Base-by-base conservation (phyloP, 2,113 vertebrate genomes). In the Amphilophus citrinellus region DNA sequence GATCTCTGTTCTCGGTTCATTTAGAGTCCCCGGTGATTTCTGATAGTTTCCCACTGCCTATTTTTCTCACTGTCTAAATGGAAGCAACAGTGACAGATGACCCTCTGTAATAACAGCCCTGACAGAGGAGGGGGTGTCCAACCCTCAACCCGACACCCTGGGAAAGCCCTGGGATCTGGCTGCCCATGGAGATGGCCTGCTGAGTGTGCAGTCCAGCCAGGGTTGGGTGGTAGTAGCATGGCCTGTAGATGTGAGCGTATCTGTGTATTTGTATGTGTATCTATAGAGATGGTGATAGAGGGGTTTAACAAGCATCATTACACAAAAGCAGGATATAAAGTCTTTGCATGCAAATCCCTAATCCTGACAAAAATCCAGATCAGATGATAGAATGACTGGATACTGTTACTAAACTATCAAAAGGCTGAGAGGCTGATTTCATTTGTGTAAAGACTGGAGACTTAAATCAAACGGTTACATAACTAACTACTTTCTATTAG, bases 141-240 rank as follows among this genome's bases (percentile, higher is more conserved):
- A 39, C 76, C 80, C 57, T 92, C 82, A 92, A 96, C 93, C 92
- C 32, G 93, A 96, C 94, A 96, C 95, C 94, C 93, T 96, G 96
- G 94, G 95, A 96, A 96, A 94, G 85, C 65, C 79, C 87, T 68
- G 61, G 57, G 77, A 83, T 85, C n/a, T 20, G 80, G 42, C 80
- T 83, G 83, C 89, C 89, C 91, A 81, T 44, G 80, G 81, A 73
- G 80, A 76, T 24, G 73, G 79, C 89, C 90, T 84, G 94, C 86
- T 91, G 93, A 82, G 91, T 82, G 66, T 75, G 88, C 82, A 79
- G 76, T 68, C 76, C 1, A 58, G 77, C 59, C 10, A 11, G 18
- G 30, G 35, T 39, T 88, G 68, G 79, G 79, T 82, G 77, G 59
- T 68, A 20, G 58, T 44, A 79, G 3, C 59, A 3, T 50, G 20